Conservation (phyloP, 2,113 vertebrate species). For the Oncorhynchus masou region DNA sequence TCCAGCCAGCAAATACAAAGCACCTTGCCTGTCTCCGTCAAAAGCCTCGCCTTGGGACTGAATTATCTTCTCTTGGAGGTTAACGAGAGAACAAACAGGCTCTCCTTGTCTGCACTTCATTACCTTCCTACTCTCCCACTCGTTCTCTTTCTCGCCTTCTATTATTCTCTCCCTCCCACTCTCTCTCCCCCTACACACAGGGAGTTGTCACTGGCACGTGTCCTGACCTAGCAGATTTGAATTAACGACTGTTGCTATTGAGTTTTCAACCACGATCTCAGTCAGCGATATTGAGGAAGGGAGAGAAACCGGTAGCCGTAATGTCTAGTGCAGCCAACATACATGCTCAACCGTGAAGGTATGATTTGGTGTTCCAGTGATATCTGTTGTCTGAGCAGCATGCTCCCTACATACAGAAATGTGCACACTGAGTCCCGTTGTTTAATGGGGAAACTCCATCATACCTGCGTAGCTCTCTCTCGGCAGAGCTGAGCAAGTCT, state of each 20-base stretch:
- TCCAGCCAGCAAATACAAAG: constrained; percentile 29
- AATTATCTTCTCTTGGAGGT: constrained; percentile 53
- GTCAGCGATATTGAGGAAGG: not conserved
- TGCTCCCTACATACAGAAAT: too few relatives aligned
- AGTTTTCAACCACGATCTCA: not conserved
- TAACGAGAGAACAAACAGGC: constrained; percentile 49
- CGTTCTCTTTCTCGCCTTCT: not conserved
- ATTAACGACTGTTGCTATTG: constrained; percentile 17
- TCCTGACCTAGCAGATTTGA: constrained; percentile 27
- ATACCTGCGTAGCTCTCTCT: too few relatives aligned
- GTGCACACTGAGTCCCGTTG: too few relatives aligned
- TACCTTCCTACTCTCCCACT: constrained; percentile 3
- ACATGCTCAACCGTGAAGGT: too few relatives aligned
- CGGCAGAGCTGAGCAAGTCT: too few relatives aligned
- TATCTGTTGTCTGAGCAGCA: too few relatives aligned
- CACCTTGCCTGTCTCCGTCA: constrained; percentile 13
- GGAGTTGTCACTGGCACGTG: not conserved
- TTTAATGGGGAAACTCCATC: too few relatives aligned
- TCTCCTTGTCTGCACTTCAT: constrained; percentile 20
- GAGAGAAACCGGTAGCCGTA: not conserved
- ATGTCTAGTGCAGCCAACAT: too few relatives aligned
- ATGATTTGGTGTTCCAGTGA: too few relatives aligned
- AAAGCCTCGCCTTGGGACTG: constrained; percentile 28
- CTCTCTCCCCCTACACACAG: not conserved
- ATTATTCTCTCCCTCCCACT: constrained; percentile 3